Evolutionary conservation across 2,888 invertebrate species (phyloP), one percentile per base, ranked within the genome.

Genomic region (Scaptomyza cyrtandrae): DNA sequence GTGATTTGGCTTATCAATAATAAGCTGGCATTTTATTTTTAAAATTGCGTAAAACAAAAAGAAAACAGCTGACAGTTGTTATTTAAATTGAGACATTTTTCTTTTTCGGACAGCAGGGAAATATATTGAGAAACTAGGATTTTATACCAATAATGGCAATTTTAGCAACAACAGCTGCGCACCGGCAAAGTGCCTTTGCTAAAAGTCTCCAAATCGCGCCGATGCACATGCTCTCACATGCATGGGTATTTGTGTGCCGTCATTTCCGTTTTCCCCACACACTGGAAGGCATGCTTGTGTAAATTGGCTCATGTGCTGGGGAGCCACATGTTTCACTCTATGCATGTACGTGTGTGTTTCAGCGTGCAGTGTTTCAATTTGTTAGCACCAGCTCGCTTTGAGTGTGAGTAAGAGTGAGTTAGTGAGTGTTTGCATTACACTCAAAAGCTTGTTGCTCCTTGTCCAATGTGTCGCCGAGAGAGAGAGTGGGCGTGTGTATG

Each of bases 221-320:
- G 80, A 69, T 80, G 77, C 86, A 84, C 67, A 68, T 76, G 64
- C 68, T 71, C 63, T 57, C 54, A 29, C 41, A 58, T 37, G 37
- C 50, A 41, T 56, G 37, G 53, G 29, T 58, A 24, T 59, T 60
- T 52, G 68, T 79, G 83, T 78, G 87, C 78, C 82, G 87, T 87
- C 87, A 77, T 87, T 85, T 85, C 87, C 87, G 85, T 75, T 73
- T 83, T 86, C 88, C 86, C 86, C 86, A 76, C 71, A 74, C 76
- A 64, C 77, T 77, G 77, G 77, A 77, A 76, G 54, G 53, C 56
- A 57, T 50, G 56, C 45, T 62, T 60, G 54, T 64, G 50, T 41
- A 50, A 65, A 49, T 69, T 63, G 52, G 54, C 66, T 37, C 46
- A 53, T 61, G 37, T 4, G 11, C 16, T 41, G 35, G 45, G 35